A percentile compares a stretch with the other conserved stretches of the same genome.
These are phyloP conservation scores for Amorpha juglandis DNA, from an alignment of 2,888 invertebrate genomes.

Conservation along the genomic window DNA sequence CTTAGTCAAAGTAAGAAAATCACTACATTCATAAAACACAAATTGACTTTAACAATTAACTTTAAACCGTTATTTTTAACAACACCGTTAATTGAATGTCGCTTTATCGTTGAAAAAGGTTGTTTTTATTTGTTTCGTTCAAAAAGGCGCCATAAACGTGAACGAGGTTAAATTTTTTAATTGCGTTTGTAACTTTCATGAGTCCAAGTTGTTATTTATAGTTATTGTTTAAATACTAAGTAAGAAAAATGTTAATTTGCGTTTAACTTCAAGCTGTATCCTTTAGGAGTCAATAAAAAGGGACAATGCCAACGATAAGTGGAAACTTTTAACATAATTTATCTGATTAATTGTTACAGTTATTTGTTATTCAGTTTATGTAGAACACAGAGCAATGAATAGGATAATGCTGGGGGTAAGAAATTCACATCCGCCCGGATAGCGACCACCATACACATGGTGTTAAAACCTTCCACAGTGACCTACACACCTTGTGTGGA, in stretches of 20 bases:
- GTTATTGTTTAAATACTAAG: constrained; percentile 1
- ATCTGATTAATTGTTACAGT: no score
- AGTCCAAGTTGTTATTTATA: constrained; percentile 24
- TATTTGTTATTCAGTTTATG: no score
- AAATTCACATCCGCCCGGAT: no score
- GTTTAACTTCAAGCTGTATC: no score
- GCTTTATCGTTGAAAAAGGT: constrained; percentile 11
- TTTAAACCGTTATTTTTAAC: constrained; percentile 11
- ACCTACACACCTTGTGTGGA: no score
- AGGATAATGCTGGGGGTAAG: no score
- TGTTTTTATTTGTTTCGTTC: constrained; percentile 35
- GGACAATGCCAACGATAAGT: no score
- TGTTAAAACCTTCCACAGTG: no score
- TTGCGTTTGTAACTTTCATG: constrained; percentile 38
- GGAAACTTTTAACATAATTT: no score
- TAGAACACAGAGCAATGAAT: no score
- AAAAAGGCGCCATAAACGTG: constrained; percentile 35
- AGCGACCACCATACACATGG: no score
- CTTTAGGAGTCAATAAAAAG: background rate
- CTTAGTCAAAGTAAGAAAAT: no score
- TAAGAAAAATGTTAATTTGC: background rate
- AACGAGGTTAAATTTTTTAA: constrained; percentile 35
- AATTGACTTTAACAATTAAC: background rate
- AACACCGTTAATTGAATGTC: constrained; percentile 22
- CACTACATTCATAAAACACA: background rate